Evolutionary conservation across 2,113 vertebrate species (phyloP).

Genomic region (Austrofundulus limnaeus): DNA sequence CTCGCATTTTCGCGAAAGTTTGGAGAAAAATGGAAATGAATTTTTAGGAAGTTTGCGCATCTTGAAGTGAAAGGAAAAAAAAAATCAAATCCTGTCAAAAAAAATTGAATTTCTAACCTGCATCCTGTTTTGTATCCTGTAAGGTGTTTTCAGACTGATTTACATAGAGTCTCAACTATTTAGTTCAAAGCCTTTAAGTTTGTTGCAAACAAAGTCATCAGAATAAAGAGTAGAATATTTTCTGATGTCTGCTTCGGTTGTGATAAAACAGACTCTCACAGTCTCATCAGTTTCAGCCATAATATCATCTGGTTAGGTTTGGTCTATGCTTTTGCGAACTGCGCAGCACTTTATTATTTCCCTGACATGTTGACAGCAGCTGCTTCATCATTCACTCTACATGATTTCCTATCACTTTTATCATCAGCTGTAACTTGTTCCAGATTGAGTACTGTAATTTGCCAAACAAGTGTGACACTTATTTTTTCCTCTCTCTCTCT

Average conservation of each 20-base stretch:
- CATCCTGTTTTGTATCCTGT: background rate
- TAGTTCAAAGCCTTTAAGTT: background rate
- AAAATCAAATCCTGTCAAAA: constrained; percentile 2
- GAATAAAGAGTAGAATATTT: background rate
- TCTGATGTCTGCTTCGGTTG: background rate
- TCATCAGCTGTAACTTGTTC: constrained; percentile 21
- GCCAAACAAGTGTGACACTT: constrained; percentile 25
- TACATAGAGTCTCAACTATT: background rate
- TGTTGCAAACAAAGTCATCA: background rate
- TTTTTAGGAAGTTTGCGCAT: constrained; percentile 11
- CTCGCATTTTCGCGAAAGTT: constrained; percentile 21
- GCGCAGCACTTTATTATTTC: constrained; percentile 10
- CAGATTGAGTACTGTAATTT: constrained; percentile 38
- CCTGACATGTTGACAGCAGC: constrained; percentile 15
- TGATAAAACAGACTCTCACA: background rate
- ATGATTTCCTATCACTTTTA: constrained; percentile 22
- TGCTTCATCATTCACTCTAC: constrained; percentile 19
- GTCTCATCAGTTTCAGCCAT: background rate
- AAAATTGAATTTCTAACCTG: no score
- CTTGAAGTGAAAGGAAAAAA: constrained; percentile 19
- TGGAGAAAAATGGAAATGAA: constrained; percentile 24
- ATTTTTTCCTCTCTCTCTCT: background rate
- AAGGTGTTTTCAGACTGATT: background rate
- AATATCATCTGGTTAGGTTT: background rate
- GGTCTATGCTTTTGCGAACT: background rate